Evolutionary conservation across 30 jellyfish, hydroid and myxozoan species (phyloP).

Genomic region (Morbakka virulenta): DNA sequence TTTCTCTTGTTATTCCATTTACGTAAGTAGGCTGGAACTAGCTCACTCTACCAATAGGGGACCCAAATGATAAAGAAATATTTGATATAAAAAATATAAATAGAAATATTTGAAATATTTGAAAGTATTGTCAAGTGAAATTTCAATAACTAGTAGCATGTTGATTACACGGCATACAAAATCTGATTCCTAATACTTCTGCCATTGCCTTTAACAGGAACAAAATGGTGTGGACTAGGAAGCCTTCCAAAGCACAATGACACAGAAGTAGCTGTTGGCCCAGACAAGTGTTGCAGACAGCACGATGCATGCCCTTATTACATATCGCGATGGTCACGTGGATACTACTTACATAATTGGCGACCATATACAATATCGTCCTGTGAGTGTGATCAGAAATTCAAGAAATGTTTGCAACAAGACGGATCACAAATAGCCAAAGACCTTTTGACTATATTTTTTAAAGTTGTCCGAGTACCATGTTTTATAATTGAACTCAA

Average conservation of each 20-base stretch:
- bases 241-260: neutral
- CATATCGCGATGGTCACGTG: slow-evolving; percentile 69
- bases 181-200: too few species aligned
- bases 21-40: too few species aligned
- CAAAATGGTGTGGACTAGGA: slow-evolving; percentile 78
- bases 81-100: too few species aligned
- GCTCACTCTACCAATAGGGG: too few species aligned
- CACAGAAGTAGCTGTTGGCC: neutral
- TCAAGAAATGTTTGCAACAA: slow-evolving; percentile 55
- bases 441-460: slow-evolving; percentile 64
- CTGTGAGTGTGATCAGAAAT: slow-evolving; percentile 73
- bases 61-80: too few species aligned
- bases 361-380: slow-evolving; percentile 82
- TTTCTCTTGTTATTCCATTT: too few species aligned
- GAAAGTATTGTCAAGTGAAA: too few species aligned
- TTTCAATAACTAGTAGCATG: too few species aligned
- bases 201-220: slow-evolving; percentile 23
- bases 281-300: slow-evolving; percentile 78
- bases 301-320: slow-evolving; percentile 81
- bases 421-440: slow-evolving; percentile 47
- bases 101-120: too few species aligned
- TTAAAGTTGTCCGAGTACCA: slow-evolving; percentile 76
- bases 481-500: slow-evolving; percentile 64
- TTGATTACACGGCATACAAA: too few species aligned
- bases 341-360: slow-evolving; percentile 79